Evolutionary conservation across 2,113 vertebrate species (phyloP).

Genomic region (human): DNA sequence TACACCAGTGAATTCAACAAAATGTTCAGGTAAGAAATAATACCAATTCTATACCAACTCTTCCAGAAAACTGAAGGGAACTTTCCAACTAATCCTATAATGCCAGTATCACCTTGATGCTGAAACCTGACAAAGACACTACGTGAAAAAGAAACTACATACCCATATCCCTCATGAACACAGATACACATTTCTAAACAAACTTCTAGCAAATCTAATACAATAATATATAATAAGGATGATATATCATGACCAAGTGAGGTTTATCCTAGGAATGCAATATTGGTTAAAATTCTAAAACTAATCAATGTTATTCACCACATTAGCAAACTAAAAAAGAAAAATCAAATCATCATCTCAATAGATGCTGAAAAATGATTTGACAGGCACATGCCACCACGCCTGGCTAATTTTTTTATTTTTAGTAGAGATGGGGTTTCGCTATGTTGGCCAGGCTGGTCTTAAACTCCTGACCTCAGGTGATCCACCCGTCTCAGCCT

Average conservation of each 20-base stretch:
- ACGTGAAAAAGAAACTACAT: background rate
- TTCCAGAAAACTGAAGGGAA: background rate
- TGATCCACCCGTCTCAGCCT: no score
- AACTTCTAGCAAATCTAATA: background rate
- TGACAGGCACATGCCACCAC: background rate
- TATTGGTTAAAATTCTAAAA: constrained; percentile 6
- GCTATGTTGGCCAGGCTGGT: no score
- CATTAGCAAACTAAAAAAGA: background rate
- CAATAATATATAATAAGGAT: background rate
- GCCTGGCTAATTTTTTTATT: no score
- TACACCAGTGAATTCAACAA: background rate
- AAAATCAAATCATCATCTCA: background rate
- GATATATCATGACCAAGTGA: background rate
- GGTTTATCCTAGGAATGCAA: constrained; percentile 9
- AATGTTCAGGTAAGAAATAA: background rate
- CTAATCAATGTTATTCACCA: background rate
- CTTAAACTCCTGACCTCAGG: no score
- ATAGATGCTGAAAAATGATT: background rate
- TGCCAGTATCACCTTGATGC: background rate
- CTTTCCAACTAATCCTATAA: background rate
- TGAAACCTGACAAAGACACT: background rate
- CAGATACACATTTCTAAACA: background rate
- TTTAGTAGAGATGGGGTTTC: no score
- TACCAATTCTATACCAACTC: background rate
- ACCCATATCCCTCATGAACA: background rate